Evolutionary conservation across 2,888 invertebrate species (phyloP).

Genomic region (Drosophila monieri): DNA sequence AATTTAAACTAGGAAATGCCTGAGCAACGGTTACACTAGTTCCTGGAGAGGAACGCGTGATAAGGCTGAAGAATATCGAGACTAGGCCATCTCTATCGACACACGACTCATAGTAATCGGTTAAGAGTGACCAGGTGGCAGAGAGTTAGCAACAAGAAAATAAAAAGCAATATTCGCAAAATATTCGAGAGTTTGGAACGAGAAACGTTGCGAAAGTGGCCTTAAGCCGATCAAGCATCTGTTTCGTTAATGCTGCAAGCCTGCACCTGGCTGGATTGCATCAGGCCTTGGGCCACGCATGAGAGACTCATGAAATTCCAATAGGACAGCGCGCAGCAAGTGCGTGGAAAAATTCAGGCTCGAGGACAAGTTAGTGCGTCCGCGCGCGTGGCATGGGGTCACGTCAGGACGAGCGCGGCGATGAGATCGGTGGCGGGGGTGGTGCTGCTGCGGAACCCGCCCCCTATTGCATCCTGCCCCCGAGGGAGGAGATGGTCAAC

Average conservation of each 20-base stretch:
- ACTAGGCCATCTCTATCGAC: conserved; percentile 3
- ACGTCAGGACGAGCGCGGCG: conserved; percentile 67
- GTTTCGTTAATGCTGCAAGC: conserved; percentile 7
- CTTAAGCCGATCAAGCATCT: neutral
- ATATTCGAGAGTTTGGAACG: conserved; percentile 55
- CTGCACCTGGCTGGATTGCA: conserved; percentile 6
- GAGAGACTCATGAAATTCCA: conserved; percentile 56
- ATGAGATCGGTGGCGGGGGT: conserved; percentile 45
- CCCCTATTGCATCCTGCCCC: conserved; percentile 54
- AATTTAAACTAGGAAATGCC: neutral
- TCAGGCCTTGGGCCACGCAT: conserved; percentile 17
- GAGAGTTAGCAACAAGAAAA: conserved; percentile 41
- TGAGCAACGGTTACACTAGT: neutral
- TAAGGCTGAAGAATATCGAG: no score
- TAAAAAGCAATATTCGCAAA: conserved; percentile 50
- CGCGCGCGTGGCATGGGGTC: conserved; percentile 59
- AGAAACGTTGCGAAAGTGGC: conserved; percentile 35
- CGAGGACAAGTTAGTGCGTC: conserved; percentile 17
- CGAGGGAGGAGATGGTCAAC: conserved; percentile 56
- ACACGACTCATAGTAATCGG: conserved; percentile 25
- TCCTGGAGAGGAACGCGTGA: neutral
- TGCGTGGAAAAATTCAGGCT: conserved; percentile 45
- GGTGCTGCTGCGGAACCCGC: conserved; percentile 19
- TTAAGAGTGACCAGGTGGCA: conserved; percentile 22
- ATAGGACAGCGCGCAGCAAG: conserved; percentile 50